These are phyloP conservation scores for Dione vanillae DNA, from an alignment of 2,888 invertebrate genomes.

Conservation along the genomic window DNA sequence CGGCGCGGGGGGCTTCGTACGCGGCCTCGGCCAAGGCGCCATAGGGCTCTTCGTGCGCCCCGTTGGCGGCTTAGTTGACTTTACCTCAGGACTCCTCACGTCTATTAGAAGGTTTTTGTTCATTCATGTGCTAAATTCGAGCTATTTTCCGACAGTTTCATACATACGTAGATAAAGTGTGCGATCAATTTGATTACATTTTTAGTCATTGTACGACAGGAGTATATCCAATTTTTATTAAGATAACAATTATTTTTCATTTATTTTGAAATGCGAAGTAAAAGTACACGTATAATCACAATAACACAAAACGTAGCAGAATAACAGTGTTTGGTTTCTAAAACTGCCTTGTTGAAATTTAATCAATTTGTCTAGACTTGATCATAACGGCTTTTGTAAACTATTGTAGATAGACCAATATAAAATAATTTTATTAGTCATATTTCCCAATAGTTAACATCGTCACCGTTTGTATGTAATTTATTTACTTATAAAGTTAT, in stretches of 20 bases:
- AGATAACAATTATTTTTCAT: too few species aligned
- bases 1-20: constrained; percentile 68
- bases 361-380: too few species aligned
- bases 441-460: neutral
- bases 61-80: constrained; percentile 71
- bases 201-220: too few species aligned
- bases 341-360: too few species aligned
- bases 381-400: neutral
- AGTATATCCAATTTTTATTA: too few species aligned
- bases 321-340: too few species aligned
- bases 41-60: constrained; percentile 70
- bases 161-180: neutral
- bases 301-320: neutral
- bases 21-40: constrained; percentile 66
- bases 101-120: constrained; percentile 68
- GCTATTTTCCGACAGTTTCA: neutral
- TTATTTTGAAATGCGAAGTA: neutral
- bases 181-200: too few species aligned
- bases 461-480: too few species aligned
- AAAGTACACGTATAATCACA: neutral
- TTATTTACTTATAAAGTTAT: neutral
- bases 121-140: neutral
- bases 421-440: neutral
- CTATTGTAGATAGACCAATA: neutral
- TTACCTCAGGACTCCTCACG: constrained; percentile 66